Percentiles rank a stretch among this genome's conserved stretches.
Evolutionary conservation across 2,888 invertebrate species (phyloP).

Genomic region (Cenopis cana): DNA sequence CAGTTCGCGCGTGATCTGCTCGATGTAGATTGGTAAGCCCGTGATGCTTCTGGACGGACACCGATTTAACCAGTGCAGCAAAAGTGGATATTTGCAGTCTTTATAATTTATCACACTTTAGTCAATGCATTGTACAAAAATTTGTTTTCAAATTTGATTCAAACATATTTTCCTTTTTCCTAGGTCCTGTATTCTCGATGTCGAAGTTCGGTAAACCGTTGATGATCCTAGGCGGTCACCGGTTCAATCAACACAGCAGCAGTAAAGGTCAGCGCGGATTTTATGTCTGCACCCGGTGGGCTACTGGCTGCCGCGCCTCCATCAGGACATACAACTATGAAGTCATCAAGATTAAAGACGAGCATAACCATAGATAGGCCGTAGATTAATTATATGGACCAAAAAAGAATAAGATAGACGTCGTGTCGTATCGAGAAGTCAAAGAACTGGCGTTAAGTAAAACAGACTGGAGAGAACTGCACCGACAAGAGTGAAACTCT

Average conservation of each 20-base stretch:
- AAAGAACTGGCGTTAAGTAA: too few relatives aligned
- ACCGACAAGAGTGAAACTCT: too few relatives aligned
- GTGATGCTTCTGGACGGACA: background rate
- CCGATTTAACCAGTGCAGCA: background rate
- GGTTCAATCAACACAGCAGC: constrained; percentile 59
- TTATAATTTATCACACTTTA: background rate
- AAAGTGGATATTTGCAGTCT: background rate
- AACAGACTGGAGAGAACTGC: too few relatives aligned
- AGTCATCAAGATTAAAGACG: constrained; percentile 47
- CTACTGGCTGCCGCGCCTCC: constrained; percentile 50
- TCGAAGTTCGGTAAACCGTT: constrained; percentile 49
- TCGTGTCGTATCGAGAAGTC: too few relatives aligned
- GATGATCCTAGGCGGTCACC: constrained; percentile 46
- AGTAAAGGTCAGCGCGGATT: constrained; percentile 51
- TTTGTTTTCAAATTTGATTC: background rate
- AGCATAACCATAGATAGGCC: constrained; percentile 49
- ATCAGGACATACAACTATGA: constrained; percentile 48
- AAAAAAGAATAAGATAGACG: too few relatives aligned
- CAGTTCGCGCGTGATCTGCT: background rate
- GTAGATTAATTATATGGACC: too few relatives aligned
- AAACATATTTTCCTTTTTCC: background rate
- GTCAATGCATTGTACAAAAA: background rate
- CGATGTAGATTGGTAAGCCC: background rate
- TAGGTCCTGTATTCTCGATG: constrained; percentile 40
- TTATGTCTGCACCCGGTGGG: constrained; percentile 54